Evolutionary conservation across 2,888 invertebrate species (phyloP).

Genomic region (Leptarthrus brevirostris): DNA sequence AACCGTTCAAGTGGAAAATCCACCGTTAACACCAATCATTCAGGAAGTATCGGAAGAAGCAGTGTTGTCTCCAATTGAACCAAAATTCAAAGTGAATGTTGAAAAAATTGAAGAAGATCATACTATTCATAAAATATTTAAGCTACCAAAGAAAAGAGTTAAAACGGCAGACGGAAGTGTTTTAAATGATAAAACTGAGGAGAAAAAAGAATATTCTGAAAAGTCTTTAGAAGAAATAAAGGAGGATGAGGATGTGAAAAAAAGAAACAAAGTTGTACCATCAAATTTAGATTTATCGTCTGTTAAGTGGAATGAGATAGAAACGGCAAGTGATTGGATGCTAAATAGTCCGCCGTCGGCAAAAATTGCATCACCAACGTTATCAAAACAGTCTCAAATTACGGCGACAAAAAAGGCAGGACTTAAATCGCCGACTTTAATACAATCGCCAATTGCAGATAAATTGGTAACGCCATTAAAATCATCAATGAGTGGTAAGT

Average conservation of each 20-base stretch:
- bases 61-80: slow-evolving; percentile 50
- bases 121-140: slow-evolving; percentile 62
- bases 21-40: slow-evolving; percentile 54
- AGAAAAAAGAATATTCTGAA: neutral
- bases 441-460: neutral
- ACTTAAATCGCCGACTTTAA: neutral
- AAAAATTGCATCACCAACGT: neutral
- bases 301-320: too few species aligned
- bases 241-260: too few species aligned
- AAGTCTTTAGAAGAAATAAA: neutral
- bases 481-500: neutral
- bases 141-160: slow-evolving; percentile 63
- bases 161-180: slow-evolving; percentile 57
- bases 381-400: neutral
- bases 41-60: slow-evolving; percentile 55
- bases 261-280: too few species aligned
- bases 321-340: too few species aligned
- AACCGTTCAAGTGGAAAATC: slow-evolving; percentile 63
- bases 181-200: neutral
- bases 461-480: neutral
- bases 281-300: too few species aligned
- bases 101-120: slow-evolving; percentile 65
- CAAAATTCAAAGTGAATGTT: slow-evolving; percentile 64
- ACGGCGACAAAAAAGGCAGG: neutral
- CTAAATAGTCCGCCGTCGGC: too few species aligned